phyloP scores from a whole-genome alignment of 2,113 vertebrate species.

The Edolisoma coerulescens region DNA sequence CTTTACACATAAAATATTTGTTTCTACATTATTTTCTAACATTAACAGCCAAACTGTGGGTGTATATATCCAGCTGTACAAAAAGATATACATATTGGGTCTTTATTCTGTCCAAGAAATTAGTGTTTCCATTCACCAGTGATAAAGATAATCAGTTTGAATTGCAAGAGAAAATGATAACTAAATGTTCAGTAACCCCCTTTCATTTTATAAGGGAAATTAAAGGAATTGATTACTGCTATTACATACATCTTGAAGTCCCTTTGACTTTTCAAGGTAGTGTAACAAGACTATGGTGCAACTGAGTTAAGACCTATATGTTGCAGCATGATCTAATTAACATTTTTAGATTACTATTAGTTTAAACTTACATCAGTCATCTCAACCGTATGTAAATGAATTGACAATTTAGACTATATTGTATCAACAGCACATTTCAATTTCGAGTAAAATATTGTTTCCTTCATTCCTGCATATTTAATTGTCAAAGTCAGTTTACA shows the following conservation, averaged over 20 bases:
- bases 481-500: not conserved
- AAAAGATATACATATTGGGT: rapidly evolving
- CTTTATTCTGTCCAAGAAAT: not conserved
- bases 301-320: not conserved
- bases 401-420: not conserved
- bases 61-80: not conserved
- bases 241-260: not conserved
- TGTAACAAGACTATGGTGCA: not conserved
- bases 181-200: not conserved
- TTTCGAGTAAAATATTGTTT: not conserved
- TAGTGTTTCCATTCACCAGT: not conserved
- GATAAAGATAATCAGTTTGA: not conserved
- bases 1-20: not conserved
- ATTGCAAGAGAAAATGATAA: not conserved
- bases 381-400: not conserved
- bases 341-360: not conserved
- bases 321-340: not conserved
- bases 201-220: not conserved
- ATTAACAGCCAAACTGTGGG: not conserved
- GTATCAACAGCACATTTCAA: rapidly evolving
- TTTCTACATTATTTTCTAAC: not conserved
- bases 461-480: not conserved
- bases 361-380: not conserved
- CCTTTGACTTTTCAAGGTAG: not conserved
- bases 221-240: not conserved